These are phyloP conservation scores for Armadillidium nasatum DNA, from an alignment of 1,140 invertebrate genomes.

Conservation along the genomic window DNA sequence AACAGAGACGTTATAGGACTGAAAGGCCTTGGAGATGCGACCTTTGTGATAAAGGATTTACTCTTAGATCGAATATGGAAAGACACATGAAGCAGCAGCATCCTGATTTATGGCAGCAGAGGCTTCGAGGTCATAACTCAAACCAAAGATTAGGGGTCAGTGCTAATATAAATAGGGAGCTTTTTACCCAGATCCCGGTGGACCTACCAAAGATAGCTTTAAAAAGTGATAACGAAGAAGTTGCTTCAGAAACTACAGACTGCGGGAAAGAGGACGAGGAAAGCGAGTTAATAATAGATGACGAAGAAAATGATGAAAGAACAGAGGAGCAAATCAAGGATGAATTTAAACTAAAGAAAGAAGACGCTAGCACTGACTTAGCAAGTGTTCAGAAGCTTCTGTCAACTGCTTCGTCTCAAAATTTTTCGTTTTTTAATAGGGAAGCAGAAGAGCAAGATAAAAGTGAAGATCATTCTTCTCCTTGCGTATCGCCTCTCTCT, in stretches of 20 bases:
- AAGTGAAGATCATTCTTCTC: slow-evolving; percentile 47
- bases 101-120: slow-evolving; percentile 67
- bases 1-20: slow-evolving; percentile 82
- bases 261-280: slow-evolving; percentile 53
- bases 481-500: neutral
- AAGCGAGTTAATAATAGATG: slow-evolving; percentile 61
- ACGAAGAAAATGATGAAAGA: slow-evolving; percentile 48
- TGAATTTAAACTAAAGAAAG: slow-evolving; percentile 24
- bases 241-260: slow-evolving; percentile 36
- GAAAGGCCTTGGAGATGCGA: slow-evolving; percentile 83
- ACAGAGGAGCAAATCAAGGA: slow-evolving; percentile 46
- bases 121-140: slow-evolving; percentile 49
- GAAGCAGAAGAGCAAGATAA: slow-evolving; percentile 39
- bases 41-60: slow-evolving; percentile 81
- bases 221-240: slow-evolving; percentile 18
- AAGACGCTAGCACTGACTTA: slow-evolving; percentile 55
- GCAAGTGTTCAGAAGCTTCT: slow-evolving; percentile 70
- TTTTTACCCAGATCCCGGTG: neutral
- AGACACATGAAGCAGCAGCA: slow-evolving; percentile 89
- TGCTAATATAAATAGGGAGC: slow-evolving; percentile 7
- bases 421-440: slow-evolving; percentile 49
- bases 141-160: slow-evolving; percentile 24
- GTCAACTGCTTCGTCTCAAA: slow-evolving; percentile 71
- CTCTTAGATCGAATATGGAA: slow-evolving; percentile 86
- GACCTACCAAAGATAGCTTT: neutral